Conservation (phyloP, 2,888 invertebrate genomes). For the Apodemia zela region DNA sequence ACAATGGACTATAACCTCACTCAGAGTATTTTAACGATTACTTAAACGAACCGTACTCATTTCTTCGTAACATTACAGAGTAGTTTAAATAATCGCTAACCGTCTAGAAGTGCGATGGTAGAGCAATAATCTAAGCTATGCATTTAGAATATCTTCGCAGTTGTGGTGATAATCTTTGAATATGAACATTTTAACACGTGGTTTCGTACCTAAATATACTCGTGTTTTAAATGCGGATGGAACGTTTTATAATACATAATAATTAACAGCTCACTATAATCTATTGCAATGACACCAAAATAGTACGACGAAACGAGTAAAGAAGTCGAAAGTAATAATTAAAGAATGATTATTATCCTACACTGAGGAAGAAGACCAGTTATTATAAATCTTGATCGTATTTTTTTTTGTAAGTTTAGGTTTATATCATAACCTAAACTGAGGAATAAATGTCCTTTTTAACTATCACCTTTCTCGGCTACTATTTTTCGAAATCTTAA, state of each 20-base stretch:
- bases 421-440: too few relatives aligned
- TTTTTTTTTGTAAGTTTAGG: too few relatives aligned
- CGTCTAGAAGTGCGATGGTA: background rate
- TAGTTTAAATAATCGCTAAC: background rate
- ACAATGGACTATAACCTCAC: too few relatives aligned
- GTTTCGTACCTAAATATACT: background rate
- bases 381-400: too few relatives aligned
- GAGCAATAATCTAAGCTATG: background rate
- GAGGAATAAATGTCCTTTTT: too few relatives aligned
- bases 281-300: background rate
- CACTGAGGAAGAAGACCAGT: too few relatives aligned
- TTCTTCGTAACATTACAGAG: background rate
- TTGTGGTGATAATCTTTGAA: background rate
- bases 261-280: background rate
- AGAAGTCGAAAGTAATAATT: too few relatives aligned
- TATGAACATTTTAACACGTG: background rate
- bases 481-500: too few relatives aligned
- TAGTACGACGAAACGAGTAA: background rate
- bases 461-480: too few relatives aligned
- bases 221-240: constrained; percentile 1
- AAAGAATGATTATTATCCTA: too few relatives aligned
- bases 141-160: background rate
- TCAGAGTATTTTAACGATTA: too few relatives aligned
- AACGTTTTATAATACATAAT: background rate
- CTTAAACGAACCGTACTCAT: too few relatives aligned